phyloP scores from a whole-genome alignment of 2,797 vertebrate genomes.

The Epinephelus coioides region DNA sequence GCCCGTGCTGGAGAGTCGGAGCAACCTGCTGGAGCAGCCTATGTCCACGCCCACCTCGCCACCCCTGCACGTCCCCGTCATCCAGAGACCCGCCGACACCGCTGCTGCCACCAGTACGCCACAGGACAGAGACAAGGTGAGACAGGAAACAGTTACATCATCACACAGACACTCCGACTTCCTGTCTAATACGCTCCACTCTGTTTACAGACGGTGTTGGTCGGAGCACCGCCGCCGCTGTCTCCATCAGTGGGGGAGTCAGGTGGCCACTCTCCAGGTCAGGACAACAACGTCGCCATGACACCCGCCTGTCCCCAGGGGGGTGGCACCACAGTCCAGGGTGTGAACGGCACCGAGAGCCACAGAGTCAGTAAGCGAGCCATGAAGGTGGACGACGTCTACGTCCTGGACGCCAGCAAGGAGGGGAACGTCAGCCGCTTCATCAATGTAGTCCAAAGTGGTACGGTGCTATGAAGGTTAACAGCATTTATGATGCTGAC shows the following conservation, averaged over 20 bases:
- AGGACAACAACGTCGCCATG: neutral
- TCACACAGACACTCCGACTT: no score
- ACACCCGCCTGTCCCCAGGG: no score
- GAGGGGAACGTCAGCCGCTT: conserved; percentile 97
- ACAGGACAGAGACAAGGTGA: conserved; percentile 54
- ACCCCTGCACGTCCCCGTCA: conserved; percentile 71
- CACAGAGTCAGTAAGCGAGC: conserved; percentile 33
- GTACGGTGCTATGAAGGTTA: no score
- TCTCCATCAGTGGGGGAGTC: conserved; percentile 24
- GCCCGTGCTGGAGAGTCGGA: conserved; percentile 47
- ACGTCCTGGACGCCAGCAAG: conserved; percentile 91
- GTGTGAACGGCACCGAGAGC: neutral
- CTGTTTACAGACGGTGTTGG: conserved; percentile 1
- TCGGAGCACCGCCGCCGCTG: neutral
- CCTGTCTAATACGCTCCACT: no score
- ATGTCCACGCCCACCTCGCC: conserved; percentile 15
- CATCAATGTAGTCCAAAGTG: conserved; percentile 86
- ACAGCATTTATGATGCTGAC: no score
- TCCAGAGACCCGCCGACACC: conserved; percentile 81
- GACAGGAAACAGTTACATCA: no score
- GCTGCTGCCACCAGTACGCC: fast-evolving
- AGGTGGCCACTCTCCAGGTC: conserved; percentile 13
- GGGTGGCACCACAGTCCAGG: neutral
- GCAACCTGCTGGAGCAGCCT: conserved; percentile 44
- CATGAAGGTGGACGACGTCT: conserved; percentile 63